These are phyloP conservation scores for Nudaria mundana DNA, from an alignment of 2,888 invertebrate genomes.

Conservation along the genomic window DNA sequence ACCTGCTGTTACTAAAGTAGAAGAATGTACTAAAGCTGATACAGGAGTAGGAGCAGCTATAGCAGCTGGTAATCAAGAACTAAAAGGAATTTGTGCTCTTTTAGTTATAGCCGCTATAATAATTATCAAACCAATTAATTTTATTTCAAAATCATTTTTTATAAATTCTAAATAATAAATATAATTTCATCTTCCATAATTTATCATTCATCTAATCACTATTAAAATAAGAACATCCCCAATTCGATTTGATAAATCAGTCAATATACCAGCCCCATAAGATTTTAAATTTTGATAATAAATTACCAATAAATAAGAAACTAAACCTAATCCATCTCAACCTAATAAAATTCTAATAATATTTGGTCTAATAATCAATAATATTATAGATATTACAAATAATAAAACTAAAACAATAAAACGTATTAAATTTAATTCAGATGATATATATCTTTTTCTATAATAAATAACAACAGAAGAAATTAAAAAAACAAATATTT, in stretches of 20 bases:
- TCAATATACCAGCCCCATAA: slow-evolving; percentile 86
- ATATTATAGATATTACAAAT: slow-evolving; percentile 85
- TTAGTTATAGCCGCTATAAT: slow-evolving; percentile 85
- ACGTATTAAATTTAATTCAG: slow-evolving; percentile 80
- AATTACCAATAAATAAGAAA: slow-evolving; percentile 87
- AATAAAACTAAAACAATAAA: slow-evolving; percentile 84
- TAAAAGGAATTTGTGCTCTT: slow-evolving; percentile 91
- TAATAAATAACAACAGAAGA: slow-evolving; percentile 84
- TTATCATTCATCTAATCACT: slow-evolving; percentile 79
- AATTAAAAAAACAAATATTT: slow-evolving; percentile 84
- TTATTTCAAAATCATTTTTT: slow-evolving; percentile 61
- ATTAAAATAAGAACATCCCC: slow-evolving; percentile 86
- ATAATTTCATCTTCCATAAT: slow-evolving; percentile 80
- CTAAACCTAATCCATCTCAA: slow-evolving; percentile 86
- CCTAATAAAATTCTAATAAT: slow-evolving; percentile 86
- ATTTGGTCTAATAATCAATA: slow-evolving; percentile 86
- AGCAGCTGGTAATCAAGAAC: slow-evolving; percentile 87
- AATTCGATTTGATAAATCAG: slow-evolving; percentile 86
- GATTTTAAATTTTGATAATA: slow-evolving; percentile 86
- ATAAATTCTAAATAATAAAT: slow-evolving; percentile 78
- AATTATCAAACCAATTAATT: slow-evolving; percentile 63
- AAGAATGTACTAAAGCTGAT: slow-evolving; percentile 88
- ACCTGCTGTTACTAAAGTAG: slow-evolving; percentile 89
- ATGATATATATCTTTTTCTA: slow-evolving; percentile 82
- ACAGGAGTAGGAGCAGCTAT: slow-evolving; percentile 90